Base-by-base conservation (phyloP, 2,888 invertebrate genomes). In the Pheosia gnoma region DNA sequence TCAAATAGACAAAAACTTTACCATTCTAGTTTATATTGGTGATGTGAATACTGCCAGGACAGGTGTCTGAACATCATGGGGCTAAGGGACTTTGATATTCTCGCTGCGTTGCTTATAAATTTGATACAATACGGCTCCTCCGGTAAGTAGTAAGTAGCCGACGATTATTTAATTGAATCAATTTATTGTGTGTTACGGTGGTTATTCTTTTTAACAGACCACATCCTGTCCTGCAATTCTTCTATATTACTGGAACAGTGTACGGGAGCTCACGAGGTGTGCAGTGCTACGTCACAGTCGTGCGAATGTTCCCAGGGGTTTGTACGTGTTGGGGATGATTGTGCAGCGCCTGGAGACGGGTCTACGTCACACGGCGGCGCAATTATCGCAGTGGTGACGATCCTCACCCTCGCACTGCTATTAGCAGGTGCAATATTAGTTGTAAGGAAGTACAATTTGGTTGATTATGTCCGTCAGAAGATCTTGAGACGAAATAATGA, bases 151-250 rank as follows among this genome's bases (percentile, higher is more conserved):
- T 71, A 72, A 75, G 66, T 74, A 70, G 68, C 72, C 76, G 78
- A 85, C 93, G 83, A 92, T 93, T 91, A 93, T 92, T 90, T 93
- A 93, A 93, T 93, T 93, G 92, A 93, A 87, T 88, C 91, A 92
- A 92, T 91, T 89, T 84, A 80, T 85, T 78, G 82, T 82, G 81
- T 84, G 82, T 85, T 85, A 86, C 85, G 80, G 80, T 81, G 78
- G 81, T 83, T 84, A 88, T 89, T 90, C 85, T 89, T 90, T 92
- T 91, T 92, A 94, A 92, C 93, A 93, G 94, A 91, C 74, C 80
- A 87, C 83, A 88, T 94, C 90, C 93, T 89, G 90, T 79, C 85
- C 79, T 94, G 94, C 84, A 85, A 89, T 76, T 84, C 79, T 78
- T 82, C 80, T 72, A 60, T 74, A 25, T 25, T 25, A 63, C 67